Percentiles rank a stretch among this genome's conserved stretches.
phyloP scores from a whole-genome alignment of 2,888 invertebrate genomes.

The Leptopilina myrica region DNA sequence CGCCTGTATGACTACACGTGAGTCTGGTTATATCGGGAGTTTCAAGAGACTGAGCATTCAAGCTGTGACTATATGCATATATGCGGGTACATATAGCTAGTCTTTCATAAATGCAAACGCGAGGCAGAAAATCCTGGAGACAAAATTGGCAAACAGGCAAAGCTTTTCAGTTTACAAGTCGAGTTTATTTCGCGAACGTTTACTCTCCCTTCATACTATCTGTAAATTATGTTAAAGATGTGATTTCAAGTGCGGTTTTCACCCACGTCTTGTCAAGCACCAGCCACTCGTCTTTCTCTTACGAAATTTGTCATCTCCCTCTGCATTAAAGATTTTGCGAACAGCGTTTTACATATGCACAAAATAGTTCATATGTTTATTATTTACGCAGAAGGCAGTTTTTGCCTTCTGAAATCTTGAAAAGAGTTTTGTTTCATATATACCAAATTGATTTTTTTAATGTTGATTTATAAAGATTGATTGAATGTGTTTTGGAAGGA shows the following conservation, averaged over 20 bases:
- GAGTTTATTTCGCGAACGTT: neutral
- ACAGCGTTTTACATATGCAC: too few relatives aligned
- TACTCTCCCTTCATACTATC: too few relatives aligned
- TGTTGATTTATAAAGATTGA: neutral
- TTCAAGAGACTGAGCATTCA: slow-evolving; percentile 28
- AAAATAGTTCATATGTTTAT: too few relatives aligned
- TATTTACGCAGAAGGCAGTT: too few relatives aligned
- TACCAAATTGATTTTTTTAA: neutral
- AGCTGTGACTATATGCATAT: neutral
- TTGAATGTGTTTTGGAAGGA: neutral
- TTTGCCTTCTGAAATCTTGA: too few relatives aligned
- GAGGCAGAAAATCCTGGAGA: neutral
- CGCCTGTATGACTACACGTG: slow-evolving; percentile 53
- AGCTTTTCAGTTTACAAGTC: slow-evolving; percentile 38
- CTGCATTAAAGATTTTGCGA: too few relatives aligned
- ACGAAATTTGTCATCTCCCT: too few relatives aligned
- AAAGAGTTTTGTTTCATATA: too few relatives aligned
- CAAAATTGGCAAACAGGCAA: neutral
- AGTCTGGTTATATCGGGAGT: slow-evolving; percentile 32
- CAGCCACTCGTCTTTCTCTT: too few relatives aligned
- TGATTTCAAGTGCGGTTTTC: neutral
- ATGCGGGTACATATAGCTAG: slow-evolving; percentile 5
- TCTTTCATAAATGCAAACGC: neutral
- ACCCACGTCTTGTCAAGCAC: too few relatives aligned
- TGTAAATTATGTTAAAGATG: neutral